Conservation (phyloP, 2,888 invertebrate genomes). For the Machimus rusticus region DNA sequence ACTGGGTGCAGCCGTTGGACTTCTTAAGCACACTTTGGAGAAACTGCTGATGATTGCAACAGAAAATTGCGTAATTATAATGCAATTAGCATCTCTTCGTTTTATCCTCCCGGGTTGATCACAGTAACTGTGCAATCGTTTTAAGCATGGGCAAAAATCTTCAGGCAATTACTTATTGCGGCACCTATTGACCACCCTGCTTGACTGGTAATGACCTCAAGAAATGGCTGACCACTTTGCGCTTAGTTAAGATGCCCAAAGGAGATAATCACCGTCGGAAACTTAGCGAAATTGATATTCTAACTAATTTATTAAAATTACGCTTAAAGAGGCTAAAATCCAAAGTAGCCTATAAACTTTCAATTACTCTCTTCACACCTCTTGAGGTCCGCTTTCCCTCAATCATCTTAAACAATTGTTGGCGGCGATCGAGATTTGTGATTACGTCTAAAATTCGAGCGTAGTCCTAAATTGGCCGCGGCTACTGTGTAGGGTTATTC, state of each 20-base stretch:
- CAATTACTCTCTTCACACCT: conserved; percentile 3
- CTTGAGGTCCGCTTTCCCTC: neutral
- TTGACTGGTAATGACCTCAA: neutral
- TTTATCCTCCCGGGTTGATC: neutral
- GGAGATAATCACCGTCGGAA: neutral
- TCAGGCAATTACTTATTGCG: neutral
- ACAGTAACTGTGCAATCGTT: neutral
- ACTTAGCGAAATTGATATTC: neutral
- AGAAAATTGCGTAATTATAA: neutral
- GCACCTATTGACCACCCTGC: neutral
- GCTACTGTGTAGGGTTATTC: conserved; percentile 19
- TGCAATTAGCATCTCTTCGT: neutral
- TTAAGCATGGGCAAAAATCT: neutral
- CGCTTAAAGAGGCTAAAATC: neutral
- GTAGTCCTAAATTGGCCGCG: neutral
- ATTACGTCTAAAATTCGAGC: neutral
- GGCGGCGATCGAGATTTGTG: neutral
- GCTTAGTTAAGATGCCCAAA: neutral
- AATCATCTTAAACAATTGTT: neutral
- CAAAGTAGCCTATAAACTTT: neutral
- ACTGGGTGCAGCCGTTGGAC: neutral
- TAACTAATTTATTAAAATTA: neutral
- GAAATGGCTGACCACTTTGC: neutral
- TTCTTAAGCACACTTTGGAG: neutral
- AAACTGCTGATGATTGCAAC: neutral